A percentile compares a stretch with the other conserved stretches of the same genome.
These are phyloP conservation scores for Drosophila ambigua DNA, from an alignment of 1,140 invertebrate species.

Conservation along the genomic window DNA sequence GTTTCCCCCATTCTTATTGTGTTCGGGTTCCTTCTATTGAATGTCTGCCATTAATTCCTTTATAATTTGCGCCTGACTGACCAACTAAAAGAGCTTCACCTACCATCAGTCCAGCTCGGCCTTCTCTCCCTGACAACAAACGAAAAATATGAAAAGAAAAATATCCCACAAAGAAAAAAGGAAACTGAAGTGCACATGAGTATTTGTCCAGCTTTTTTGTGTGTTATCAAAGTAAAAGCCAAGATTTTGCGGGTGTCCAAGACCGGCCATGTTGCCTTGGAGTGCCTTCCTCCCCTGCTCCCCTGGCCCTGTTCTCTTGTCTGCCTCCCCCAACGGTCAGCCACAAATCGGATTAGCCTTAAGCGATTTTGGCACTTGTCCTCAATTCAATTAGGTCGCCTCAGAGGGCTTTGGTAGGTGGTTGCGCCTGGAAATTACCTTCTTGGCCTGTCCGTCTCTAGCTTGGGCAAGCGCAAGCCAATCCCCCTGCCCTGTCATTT, in stretches of 20 bases:
- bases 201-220: conserved; percentile 51
- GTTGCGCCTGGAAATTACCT: conserved; percentile 51
- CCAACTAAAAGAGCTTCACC: conserved; percentile 59
- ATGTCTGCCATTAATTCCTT: conserved; percentile 73
- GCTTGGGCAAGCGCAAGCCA: conserved; percentile 5
- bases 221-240: conserved; percentile 56
- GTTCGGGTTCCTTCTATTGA: conserved; percentile 46
- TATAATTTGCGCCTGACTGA: conserved; percentile 81
- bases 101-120: conserved; percentile 38
- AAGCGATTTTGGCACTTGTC: conserved; percentile 75
- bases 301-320: not conserved
- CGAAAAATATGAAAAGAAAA: conserved; percentile 56
- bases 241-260: conserved; percentile 72
- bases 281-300: conserved; percentile 28
- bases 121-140: conserved; percentile 41
- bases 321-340: conserved; percentile 48
- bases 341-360: conserved; percentile 77
- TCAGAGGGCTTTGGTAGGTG: conserved; percentile 28
- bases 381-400: conserved; percentile 76
- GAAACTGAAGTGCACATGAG: conserved; percentile 69
- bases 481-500: conserved; percentile 49
- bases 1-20: conserved; percentile 61
- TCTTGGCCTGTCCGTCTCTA: conserved; percentile 7
- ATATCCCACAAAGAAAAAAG: conserved; percentile 59
- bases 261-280: conserved; percentile 41